phyloP scores from a whole-genome alignment of 2,113 vertebrate species.

The Dasypus novemcinctus region DNA sequence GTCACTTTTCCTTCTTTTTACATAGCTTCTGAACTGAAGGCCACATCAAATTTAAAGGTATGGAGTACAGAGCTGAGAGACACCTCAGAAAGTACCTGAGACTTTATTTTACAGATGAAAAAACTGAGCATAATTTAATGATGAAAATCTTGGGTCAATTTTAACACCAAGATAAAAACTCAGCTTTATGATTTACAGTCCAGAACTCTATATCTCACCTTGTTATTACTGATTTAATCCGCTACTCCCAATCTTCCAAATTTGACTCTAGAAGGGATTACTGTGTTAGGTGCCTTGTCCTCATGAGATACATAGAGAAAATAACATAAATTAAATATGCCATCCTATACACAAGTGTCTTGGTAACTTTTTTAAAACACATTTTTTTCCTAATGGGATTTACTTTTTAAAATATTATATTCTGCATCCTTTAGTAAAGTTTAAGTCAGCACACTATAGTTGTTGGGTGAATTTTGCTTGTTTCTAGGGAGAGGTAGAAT shows the following conservation, averaged over 20 bases:
- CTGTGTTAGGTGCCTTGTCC: background rate
- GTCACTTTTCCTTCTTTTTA: background rate
- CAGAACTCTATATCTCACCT: background rate
- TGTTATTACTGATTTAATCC: background rate
- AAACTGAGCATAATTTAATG: background rate
- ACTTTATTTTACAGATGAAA: conserved; percentile 4
- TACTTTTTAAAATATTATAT: background rate
- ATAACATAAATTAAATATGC: background rate
- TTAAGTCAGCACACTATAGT: background rate
- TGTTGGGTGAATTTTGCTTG: background rate
- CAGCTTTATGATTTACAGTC: background rate
- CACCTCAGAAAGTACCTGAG: background rate
- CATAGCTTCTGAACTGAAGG: background rate
- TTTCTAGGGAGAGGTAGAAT: background rate
- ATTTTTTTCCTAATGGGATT: background rate
- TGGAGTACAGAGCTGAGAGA: background rate
- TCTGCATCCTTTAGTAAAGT: background rate
- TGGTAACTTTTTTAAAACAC: background rate
- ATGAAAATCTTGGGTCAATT: background rate
- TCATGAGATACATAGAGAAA: background rate
- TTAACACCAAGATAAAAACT: background rate
- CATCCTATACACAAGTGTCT: background rate
- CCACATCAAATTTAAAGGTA: background rate
- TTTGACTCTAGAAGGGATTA: background rate
- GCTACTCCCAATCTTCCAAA: background rate